Evolutionary conservation across 2,888 invertebrate species (phyloP), one percentile per base, ranked within the genome.

Genomic region (Lasioglossum morio): DNA sequence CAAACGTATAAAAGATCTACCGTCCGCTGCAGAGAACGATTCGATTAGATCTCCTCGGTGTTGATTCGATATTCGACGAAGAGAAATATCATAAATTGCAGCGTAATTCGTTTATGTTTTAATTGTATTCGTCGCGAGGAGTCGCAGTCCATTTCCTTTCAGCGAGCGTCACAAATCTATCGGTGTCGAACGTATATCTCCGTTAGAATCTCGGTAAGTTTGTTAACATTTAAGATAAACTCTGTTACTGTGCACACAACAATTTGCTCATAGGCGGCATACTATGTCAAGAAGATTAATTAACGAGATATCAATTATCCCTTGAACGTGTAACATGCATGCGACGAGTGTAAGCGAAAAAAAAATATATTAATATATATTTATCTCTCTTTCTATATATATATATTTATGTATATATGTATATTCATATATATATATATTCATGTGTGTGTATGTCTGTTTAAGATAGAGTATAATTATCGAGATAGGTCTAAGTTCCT

Each of bases 201-300:
- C 40, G 34, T 37, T 73, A 40, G 8, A 40, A 69, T 79, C 57
- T n/a, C 66, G 23, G 10, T 34, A 48, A 74, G 66, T 43, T 69
- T 77, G 75, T 69, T 72, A 77, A 82, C 77, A 30, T 70, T 84
- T 8, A 75, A 72, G 74, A 77, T 78, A 84, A 85, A 87, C 72
- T 84, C 60, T 81, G 83, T 83, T 78, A 85, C 84, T 84, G 88
- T 86, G 84, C 90, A 77, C 72, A 81, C 81, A 89, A 87, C 83
- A 77, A 84, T 81, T 81, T 86, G 19, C 79, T 81, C 82, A 72
- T 77, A 83, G 86, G 80, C 85, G 63, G 69, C 87, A 84, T 87
- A 84, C 40, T 69, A 37, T 66, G 66, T 81, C 81, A 80, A 84
- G 86, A 79, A 87, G 4, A 43, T 82, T 88, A 84, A 63, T 89